A percentile compares a stretch with the other conserved stretches of the same genome.
Conservation (phyloP, 2,797 vertebrate species). For the Pseudomugil gertrudae region DNA sequence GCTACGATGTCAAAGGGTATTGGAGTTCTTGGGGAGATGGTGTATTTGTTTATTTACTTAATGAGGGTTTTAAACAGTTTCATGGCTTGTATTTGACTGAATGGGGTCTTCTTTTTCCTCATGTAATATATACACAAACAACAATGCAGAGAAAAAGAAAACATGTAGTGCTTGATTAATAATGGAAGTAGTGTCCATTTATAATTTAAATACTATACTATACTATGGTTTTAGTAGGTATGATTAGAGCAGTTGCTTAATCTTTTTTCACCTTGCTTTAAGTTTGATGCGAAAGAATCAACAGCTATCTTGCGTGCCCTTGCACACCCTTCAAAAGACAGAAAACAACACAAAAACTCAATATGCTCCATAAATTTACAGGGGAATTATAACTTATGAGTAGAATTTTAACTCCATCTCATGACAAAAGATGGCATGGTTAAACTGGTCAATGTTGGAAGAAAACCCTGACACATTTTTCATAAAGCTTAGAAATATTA, state of each 20-base stretch:
- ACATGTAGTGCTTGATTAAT: neutral
- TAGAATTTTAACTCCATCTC: neutral
- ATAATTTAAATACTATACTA: too few species aligned
- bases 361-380: neutral
- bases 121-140: neutral
- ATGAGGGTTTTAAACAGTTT: neutral
- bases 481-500: neutral
- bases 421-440: neutral
- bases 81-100: neutral
- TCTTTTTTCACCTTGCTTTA: neutral
- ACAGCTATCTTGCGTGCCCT: neutral
- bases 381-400: neutral
- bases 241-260: neutral
- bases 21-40: neutral
- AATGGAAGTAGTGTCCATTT: neutral
- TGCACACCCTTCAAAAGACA: neutral
- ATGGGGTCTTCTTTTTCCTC: neutral
- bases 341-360: neutral
- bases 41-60: neutral
- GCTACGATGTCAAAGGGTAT: constrained; percentile 11
- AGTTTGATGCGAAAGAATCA: neutral
- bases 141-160: neutral
- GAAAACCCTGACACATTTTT: neutral
- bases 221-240: neutral
- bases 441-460: neutral